Evolutionary conservation across 92 coral and sea anemone genomes (phyloP), one percentile per base, ranked within the genome.

Genomic region (Phenganax stokvisi): DNA sequence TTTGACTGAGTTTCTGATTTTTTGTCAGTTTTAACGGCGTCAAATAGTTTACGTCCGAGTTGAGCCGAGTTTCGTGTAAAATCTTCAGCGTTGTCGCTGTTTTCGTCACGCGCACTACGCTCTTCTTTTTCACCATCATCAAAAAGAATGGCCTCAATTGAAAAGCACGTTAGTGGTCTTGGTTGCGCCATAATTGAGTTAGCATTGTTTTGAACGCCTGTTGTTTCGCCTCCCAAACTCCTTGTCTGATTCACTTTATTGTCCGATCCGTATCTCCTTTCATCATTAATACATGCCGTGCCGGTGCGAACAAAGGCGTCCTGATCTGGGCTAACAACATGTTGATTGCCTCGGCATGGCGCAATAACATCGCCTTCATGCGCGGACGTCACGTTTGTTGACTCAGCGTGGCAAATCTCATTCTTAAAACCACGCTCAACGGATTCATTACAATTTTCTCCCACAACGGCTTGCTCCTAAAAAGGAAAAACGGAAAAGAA

Each of bases 131-230:
- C 47, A 37, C 47, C 47, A 37, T 37, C 73, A 30, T 37, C 73
- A n/a, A 6, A 29, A 37, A 68, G 73, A 68, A 68, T 68, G 12
- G 73, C 73, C 16, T 68, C 73, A 37, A 68, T 68, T 11, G 73
- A 29, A 53, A 68, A 68, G 16, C 73, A 30, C 15, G 73, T 68
- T 0, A 68, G 73, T 53, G 73, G 17, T 68, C 13, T 68, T 30
- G 31, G 52, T 10, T 68, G 53, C 73, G 73, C 16, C 70, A 37
- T 68, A 30, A 30, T 68, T 37, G 73, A 29, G 53, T 68, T 68
- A 12, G 25, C 25, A 7, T 61, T 61, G 67, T 61, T 61, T 61
- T 66, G 15, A 68, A 11, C 47, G 31, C 47, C 73, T 53, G 47
- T n/a, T 5, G 73, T 68, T 68, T 68, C 15, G 30, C 51, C 4